Evolutionary conservation across 2,797 vertebrate genomes (phyloP).

Genomic region (Tokudaia muenninki): DNA sequence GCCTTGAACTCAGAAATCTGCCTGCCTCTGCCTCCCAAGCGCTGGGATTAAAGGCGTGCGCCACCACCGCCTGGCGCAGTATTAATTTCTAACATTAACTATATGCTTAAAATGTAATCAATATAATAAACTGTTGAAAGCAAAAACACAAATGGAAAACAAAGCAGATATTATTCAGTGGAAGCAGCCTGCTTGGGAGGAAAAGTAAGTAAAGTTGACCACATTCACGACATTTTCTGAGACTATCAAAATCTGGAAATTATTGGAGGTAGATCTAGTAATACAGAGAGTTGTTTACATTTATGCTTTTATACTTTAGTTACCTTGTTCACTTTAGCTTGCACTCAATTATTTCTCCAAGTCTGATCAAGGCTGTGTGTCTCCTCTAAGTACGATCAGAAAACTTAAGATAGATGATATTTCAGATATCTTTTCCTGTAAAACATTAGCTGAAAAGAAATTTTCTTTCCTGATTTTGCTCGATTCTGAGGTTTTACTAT

Average conservation of each 20-base stretch:
- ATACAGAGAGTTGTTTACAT: slow-evolving; percentile 53
- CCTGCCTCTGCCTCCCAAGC: too few relatives aligned
- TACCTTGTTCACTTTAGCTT: slow-evolving; percentile 33
- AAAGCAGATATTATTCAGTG: not conserved
- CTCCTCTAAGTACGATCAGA: not conserved
- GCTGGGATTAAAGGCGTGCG: too few relatives aligned
- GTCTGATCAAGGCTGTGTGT: slow-evolving; percentile 17
- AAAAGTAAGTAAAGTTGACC: not conserved
- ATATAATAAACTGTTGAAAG: not conserved
- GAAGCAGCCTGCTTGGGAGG: not conserved
- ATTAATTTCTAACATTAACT: not conserved
- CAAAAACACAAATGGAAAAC: not conserved
- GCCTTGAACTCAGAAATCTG: too few relatives aligned
- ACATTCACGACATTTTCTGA: slow-evolving; percentile 25
- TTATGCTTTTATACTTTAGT: slow-evolving; percentile 40
- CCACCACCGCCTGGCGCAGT: not conserved
- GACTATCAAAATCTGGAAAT: not conserved
- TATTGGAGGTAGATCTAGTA: not conserved
- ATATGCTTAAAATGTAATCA: not conserved
- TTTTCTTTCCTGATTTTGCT: not conserved
- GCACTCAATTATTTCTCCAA: not conserved
- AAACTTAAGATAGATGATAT: slow-evolving; percentile 32
- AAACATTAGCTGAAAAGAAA: not conserved
- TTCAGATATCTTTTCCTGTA: slow-evolving; percentile 10
- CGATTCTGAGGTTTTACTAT: not conserved